Conservation (phyloP, 2,888 invertebrate species). For the Dryocosmus kuriphilus region DNA sequence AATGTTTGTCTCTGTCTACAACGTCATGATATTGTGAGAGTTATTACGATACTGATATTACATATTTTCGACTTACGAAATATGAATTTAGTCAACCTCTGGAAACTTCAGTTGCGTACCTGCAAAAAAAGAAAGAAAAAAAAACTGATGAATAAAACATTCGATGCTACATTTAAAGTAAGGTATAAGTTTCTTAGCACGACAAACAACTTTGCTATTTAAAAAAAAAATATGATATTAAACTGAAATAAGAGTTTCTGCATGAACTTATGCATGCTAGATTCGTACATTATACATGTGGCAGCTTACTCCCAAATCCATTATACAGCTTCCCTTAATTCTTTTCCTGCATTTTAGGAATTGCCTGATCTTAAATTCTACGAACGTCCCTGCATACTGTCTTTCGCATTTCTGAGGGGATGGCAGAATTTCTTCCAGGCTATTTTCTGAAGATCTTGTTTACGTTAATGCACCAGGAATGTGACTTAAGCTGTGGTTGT, state of each 20-base stretch:
- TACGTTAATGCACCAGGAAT: slow-evolving; percentile 33
- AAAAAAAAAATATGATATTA: neutral
- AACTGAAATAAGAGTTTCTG: neutral
- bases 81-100: neutral
- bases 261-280: neutral
- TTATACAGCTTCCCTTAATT: neutral
- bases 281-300: too few relatives aligned
- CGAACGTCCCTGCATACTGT: neutral
- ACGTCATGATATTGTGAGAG: too few relatives aligned
- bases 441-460: slow-evolving; percentile 20
- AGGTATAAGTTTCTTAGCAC: neutral
- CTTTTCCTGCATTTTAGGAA: neutral
- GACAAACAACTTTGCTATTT: too few relatives aligned
- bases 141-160: neutral
- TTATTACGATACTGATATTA: too few relatives aligned
- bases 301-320: neutral
- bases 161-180: neutral
- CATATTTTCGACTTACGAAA: slow-evolving; percentile 5
- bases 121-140: neutral
- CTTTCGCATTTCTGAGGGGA: slow-evolving; percentile 4
- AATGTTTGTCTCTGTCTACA: too few relatives aligned
- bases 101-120: slow-evolving; percentile 12
- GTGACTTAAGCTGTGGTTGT: slow-evolving; percentile 6
- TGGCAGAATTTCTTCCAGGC: slow-evolving; percentile 13
- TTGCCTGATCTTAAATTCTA: neutral